These are phyloP conservation scores for Notamacropus eugenii DNA, from an alignment of 2,797 vertebrate species.

Conservation along the genomic window DNA sequence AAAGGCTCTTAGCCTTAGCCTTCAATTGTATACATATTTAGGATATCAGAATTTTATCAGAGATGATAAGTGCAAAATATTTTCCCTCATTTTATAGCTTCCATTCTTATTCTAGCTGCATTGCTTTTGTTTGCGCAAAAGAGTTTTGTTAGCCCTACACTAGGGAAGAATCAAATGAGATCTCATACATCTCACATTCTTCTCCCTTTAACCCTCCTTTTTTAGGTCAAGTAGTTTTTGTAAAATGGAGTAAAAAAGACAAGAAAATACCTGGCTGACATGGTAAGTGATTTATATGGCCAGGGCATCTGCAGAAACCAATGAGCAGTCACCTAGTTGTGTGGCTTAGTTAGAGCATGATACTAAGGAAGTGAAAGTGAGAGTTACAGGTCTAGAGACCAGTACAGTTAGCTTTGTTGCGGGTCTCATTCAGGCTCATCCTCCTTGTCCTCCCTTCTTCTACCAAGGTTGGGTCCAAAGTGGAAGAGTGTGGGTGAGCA, in stretches of 20 bases:
- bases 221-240: slow-evolving; percentile 21
- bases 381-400: slow-evolving; percentile 16
- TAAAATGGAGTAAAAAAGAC: slow-evolving; percentile 30
- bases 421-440: slow-evolving; percentile 22
- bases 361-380: slow-evolving; percentile 41
- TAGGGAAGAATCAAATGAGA: not conserved
- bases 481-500: not conserved
- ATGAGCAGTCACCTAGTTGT: slow-evolving; percentile 44
- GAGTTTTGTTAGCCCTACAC: not conserved
- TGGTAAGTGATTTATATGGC: slow-evolving; percentile 28
- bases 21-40: not conserved
- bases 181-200: not conserved
- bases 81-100: not conserved
- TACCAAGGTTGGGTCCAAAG: slow-evolving; percentile 36
- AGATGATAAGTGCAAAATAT: not conserved
- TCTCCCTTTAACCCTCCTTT: not conserved
- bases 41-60: not conserved
- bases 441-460: not conserved
- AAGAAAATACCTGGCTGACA: slow-evolving; percentile 16
- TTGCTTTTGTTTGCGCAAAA: not conserved
- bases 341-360: slow-evolving; percentile 36
- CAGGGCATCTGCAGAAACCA: not conserved
- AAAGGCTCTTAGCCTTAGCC: not conserved
- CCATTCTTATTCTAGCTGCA: not conserved
- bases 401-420: slow-evolving; percentile 3